Evolutionary conservation across 2,113 vertebrate genomes (phyloP), one percentile per base, ranked within the genome.

Genomic region (Pachycephala philippinensis): DNA sequence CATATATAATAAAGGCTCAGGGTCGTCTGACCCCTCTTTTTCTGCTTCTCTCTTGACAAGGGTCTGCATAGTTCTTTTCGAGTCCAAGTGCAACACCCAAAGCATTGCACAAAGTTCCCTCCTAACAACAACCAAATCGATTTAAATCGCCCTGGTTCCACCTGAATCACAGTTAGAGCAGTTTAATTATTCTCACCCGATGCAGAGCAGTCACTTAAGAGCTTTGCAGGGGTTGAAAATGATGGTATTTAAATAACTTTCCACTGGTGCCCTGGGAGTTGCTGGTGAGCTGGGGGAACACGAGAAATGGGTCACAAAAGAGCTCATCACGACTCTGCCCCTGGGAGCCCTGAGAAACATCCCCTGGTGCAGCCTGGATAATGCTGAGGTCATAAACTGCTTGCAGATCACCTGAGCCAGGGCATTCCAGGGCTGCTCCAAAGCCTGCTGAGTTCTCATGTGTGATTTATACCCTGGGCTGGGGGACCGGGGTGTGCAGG

Each of bases 341-440:
- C 81, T 27, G 22, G 21, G 47, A 71, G 93, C 9, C 5, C 91
- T 19, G 33, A 56, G 27, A 52, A 77, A 42, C 82, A 7, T 2
- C 16, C 57, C 13, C 9, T 60, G 63, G 27, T 44, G 59, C 68
- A 39, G 28, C 78, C 82, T 50, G 66, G 54, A 74, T 57, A 61
- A 65, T 27, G 78, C 78, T 61, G 2, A 10, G 35, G 52, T 35
- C 47, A 53, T 69, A 85, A 93, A 90, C 74, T 90, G 74, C 93
- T 57, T 40, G 66, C 45, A 50, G 53, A 94, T 72, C 72, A 70
- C 89, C 75, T 26, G 35, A 69, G 40, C 78, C 31, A 1, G 89
- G 91, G 86, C 84, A 89, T 20, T 4, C 44, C 81, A 40, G 91
- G 74, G 42, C 89, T 85, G 74, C 87, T 88, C 45, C 93, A 95